Conservation (phyloP, 2,797 vertebrate species). For the Cetoscarus ocellatus region DNA sequence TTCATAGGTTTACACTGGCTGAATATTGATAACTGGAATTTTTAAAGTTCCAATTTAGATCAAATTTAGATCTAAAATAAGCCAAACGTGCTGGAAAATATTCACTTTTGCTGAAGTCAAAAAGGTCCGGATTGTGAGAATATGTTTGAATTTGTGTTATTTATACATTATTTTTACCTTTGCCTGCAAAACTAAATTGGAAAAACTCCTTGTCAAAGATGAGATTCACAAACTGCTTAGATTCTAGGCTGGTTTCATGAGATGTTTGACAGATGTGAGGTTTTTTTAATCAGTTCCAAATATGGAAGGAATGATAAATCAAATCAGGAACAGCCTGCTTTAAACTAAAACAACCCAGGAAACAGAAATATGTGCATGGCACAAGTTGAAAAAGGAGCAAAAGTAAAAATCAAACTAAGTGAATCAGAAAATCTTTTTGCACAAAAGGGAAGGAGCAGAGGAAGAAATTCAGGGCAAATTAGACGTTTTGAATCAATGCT, state of each 20-base stretch:
- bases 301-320: not conserved
- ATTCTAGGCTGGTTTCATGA: too few relatives aligned
- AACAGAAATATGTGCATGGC: not conserved
- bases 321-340: not conserved
- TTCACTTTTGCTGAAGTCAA: not conserved
- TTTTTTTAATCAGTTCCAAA: too few relatives aligned
- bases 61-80: slow-evolving; percentile 14
- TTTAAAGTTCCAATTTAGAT: not conserved
- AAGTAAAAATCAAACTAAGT: slow-evolving; percentile 1
- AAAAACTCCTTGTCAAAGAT: too few relatives aligned
- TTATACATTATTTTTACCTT: too few relatives aligned
- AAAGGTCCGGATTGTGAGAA: too few relatives aligned
- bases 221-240: too few relatives aligned
- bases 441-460: slow-evolving; percentile 5
- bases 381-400: not conserved
- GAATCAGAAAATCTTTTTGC: slow-evolving; percentile 17
- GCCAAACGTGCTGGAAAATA: not conserved
- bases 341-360: not conserved
- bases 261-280: too few relatives aligned
- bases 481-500: slow-evolving; percentile 33
- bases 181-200: too few relatives aligned
- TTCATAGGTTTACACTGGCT: slow-evolving; percentile 7
- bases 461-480: slow-evolving; percentile 14
- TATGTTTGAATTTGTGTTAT: too few relatives aligned
- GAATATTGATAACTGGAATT: not conserved